These are phyloP conservation scores for Hymenochirus boettgeri DNA, from an alignment of 2,113 vertebrate species.

Conservation along the genomic window DNA sequence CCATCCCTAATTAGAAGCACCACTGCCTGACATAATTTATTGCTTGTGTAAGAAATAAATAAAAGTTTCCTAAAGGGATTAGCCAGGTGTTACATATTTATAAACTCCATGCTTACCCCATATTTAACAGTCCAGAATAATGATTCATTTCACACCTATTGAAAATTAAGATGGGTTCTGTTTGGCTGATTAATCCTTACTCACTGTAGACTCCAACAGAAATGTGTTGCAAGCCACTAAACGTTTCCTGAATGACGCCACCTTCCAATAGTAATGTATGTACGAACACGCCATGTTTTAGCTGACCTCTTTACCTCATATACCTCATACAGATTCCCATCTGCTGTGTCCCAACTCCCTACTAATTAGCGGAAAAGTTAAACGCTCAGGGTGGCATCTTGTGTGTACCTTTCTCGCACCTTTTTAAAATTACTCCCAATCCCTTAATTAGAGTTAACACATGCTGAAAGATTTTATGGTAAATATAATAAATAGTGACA, in stretches of 20 bases:
- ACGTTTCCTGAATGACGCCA: constrained; percentile 33
- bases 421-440: constrained; percentile 19
- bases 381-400: constrained; percentile 19
- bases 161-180: not conserved
- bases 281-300: constrained; percentile 18
- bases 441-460: constrained; percentile 15
- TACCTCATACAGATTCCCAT: constrained; percentile 19
- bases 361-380: constrained; percentile 21
- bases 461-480: constrained; percentile 5
- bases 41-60: not conserved
- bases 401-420: constrained; percentile 27
- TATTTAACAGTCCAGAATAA: not conserved
- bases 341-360: constrained; percentile 9
- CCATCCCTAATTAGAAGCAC: too few relatives aligned
- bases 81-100: not conserved
- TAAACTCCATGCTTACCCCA: not conserved
- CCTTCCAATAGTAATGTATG: constrained; percentile 2
- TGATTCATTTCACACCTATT: not conserved
- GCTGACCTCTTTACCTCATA: constrained; percentile 15
- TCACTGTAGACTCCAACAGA: not conserved
- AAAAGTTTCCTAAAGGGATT: not conserved
- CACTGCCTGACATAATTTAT: too few relatives aligned
- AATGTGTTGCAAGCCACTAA: constrained; percentile 2
- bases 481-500: constrained; percentile 9
- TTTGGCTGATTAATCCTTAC: not conserved